Percentiles rank a stretch among this genome's conserved stretches.
Conservation (phyloP, 2,797 vertebrate genomes). For the Hoplostethus mediterraneus region DNA sequence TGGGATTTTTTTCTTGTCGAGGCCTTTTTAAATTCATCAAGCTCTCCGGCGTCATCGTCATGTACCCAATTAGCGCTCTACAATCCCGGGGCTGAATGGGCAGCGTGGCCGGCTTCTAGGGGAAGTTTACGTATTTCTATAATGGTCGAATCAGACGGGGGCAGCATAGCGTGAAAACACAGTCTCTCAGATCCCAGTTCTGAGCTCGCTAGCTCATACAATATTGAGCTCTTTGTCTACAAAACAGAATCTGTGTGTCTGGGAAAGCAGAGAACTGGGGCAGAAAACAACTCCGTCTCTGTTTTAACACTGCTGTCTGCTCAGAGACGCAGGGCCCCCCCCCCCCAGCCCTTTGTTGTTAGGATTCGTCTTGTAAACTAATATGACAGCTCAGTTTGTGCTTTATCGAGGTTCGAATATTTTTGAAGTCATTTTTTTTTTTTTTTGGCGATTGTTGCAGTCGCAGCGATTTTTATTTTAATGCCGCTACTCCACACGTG, state of each 20-base stretch:
- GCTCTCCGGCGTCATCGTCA: constrained; percentile 38
- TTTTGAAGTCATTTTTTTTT: constrained; percentile 34
- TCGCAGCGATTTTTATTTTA: constrained; percentile 22
- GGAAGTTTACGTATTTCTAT: constrained; percentile 73
- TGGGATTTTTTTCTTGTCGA: constrained; percentile 50
- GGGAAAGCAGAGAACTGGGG: constrained; percentile 65
- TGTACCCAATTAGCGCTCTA: constrained; percentile 57
- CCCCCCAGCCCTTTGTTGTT: constrained; percentile 47
- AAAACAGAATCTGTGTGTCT: constrained; percentile 54
- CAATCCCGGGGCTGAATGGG: constrained; percentile 25
- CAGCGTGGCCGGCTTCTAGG: constrained; percentile 20
- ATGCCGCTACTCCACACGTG: constrained; percentile 43
- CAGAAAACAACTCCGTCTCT: constrained; percentile 66
- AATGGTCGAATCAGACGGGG: constrained; percentile 67
- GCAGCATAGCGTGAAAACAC: constrained; percentile 68
- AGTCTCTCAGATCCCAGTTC: constrained; percentile 58
- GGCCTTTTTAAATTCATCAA: constrained; percentile 41
- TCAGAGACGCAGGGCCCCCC: constrained; percentile 1
- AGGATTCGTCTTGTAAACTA: constrained; percentile 56
- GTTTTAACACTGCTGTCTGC: constrained; percentile 55
- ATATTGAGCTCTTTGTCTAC: constrained; percentile 73
- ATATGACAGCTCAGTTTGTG: constrained; percentile 49
- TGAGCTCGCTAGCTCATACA: constrained; percentile 60
- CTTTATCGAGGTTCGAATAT: constrained; percentile 18
- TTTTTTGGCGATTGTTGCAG: constrained; percentile 15